Base-by-base conservation (phyloP, 1,140 invertebrate genomes). In the Heliconius hewitsoni region DNA sequence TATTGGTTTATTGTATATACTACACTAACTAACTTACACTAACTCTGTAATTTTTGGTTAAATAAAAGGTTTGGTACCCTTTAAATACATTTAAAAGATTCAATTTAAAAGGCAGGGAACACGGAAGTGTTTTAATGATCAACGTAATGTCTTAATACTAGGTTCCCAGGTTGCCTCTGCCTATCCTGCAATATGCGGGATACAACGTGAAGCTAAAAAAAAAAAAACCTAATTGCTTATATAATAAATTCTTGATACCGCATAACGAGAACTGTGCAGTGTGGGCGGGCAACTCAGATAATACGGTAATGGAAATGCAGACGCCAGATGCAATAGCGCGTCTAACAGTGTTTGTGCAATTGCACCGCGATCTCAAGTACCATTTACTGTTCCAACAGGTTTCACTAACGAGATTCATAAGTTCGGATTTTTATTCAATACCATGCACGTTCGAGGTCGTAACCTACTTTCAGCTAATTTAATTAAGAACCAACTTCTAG, bases 341-440 rank as follows among this genome's bases (percentile, higher is more conserved):
- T 76, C 73, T 73, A 81, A 81, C 66, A 30, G 42, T 80, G 52
- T 77, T 77, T 74, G 76, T 82, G 81, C 78, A 77, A 77, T 73
- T 82, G 78, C 74, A 81, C 79, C 71, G 77, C 77, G 55, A 78
- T 84, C 80, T 76, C 73, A 82, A 73, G 74, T 34, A n/a, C 55
- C 78, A 80, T 84, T 80, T 82, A 80, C 55, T 82, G 82, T 77
- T 77, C 57, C 78, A 70, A 84, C 82, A 80, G 78, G 78, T 84
- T 76, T 75, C 73, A 74, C 77, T 84, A 81, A 81, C 74, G 81
- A 78, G 71, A 73, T 73, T 66, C 76, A 70, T 82, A 80, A 80
- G 71, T 78, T 82, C 73, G 73, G 81, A 80, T 82, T 82, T 84
- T 84, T 84, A 84, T 82, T 84, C 81, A 79, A 82, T 82, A 82